phyloP scores from a whole-genome alignment of 2,113 vertebrate species.

The Epinephelus lanceolatus region DNA sequence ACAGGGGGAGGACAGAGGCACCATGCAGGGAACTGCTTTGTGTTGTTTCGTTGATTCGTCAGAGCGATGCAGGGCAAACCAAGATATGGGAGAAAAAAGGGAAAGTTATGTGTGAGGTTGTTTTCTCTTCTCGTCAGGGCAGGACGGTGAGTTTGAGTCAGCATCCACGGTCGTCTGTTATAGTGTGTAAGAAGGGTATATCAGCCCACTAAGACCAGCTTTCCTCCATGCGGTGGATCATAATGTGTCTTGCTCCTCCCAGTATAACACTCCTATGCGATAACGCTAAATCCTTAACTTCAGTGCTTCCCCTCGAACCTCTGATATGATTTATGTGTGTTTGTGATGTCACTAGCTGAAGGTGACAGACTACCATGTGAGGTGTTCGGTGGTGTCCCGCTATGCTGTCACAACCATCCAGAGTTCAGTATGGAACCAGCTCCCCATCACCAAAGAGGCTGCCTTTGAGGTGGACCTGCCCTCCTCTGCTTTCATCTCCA shows the following conservation, averaged over 20 bases:
- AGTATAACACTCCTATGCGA: neutral
- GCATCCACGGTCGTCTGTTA: neutral
- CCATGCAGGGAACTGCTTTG: constrained; percentile 44
- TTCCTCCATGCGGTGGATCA: neutral
- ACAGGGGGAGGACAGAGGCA: constrained; percentile 37
- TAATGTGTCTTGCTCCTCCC: neutral
- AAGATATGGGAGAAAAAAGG: neutral
- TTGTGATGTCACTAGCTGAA: constrained; percentile 77
- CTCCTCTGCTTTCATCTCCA: constrained; percentile 89
- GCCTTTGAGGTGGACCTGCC: constrained; percentile 89
- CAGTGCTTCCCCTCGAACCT: neutral
- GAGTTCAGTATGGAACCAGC: constrained; percentile 86
- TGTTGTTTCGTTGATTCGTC: constrained; percentile 37
- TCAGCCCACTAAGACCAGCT: neutral
- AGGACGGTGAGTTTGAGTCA: neutral
- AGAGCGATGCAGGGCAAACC: neutral
- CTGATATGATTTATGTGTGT: neutral
- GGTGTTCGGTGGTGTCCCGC: constrained; percentile 85
- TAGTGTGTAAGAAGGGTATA: neutral
- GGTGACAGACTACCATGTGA: constrained; percentile 86
- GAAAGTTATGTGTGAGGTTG: neutral
- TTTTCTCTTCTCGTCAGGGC: neutral
- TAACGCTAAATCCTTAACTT: neutral
- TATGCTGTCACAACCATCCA: constrained; percentile 86
- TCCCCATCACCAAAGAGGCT: constrained; percentile 85